Evolutionary conservation across 2,888 invertebrate species (phyloP), one percentile per base, ranked within the genome.

Genomic region (Tipula vernalis): DNA sequence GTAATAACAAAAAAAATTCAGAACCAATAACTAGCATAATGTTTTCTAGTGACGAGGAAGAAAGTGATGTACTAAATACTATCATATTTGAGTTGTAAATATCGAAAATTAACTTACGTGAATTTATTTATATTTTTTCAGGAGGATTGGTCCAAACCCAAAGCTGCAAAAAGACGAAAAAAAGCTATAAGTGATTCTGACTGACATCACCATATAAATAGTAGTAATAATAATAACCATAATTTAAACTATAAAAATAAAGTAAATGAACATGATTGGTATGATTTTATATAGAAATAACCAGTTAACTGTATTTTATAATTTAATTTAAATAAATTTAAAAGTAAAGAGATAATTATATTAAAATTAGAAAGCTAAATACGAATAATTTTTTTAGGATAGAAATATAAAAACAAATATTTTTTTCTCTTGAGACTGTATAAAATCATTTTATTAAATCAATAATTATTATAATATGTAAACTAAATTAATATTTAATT

Each of bases 111-210:
- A 39, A 39, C 39, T 84, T 84, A 39, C 2, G 28, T 28, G 28
- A 28, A 28, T 15, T 6, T 13, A 84, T 15, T 39, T 84, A 36
- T 83, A 93, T 92, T 51, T 92, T 95, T 96, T 39, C 3, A 98
- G 91, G 98, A 98, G 92, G 97, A 97, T 92, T 95, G 97, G 90
- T 95, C 96, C 36, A 97, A 97, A 92, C 96, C 96, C 89, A 97
- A 97, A 92, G 96, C 96, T 92, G 95, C 96, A 88, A 98, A 98
- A 92, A 96, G 97, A 91, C 94, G 98, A 92, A 97, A 97, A 95
- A 96, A 96, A 93, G 95, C 96, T 87, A 95, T 96, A 91, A 97
- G 96, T 88, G 98, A 98, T 92, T 98, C 97, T 92, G 98, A 98
- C 94, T 98, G 96, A 97, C 95, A 92, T 92, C 92, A 84, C 41